These are phyloP conservation scores for Propsilocerus akamusi DNA, from an alignment of 1,140 invertebrate species.

Conservation along the genomic window DNA sequence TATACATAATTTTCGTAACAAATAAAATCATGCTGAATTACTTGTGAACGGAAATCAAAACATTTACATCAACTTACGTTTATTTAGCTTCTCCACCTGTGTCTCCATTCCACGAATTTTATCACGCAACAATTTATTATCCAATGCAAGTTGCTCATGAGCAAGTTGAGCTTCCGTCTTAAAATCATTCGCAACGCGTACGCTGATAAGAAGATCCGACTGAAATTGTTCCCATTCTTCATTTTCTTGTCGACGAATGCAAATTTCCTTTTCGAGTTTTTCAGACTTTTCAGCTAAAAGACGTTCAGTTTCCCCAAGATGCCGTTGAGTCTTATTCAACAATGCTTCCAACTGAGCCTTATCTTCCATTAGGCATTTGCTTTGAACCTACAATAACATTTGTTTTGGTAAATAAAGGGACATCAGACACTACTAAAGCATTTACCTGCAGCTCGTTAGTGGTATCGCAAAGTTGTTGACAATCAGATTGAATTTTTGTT, in stretches of 20 bases:
- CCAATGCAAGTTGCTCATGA: constrained; percentile 57
- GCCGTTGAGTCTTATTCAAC: constrained; percentile 44
- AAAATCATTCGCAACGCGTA: constrained; percentile 87
- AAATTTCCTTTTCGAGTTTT: constrained; percentile 36
- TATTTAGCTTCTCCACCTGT: constrained; percentile 52
- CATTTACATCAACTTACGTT: constrained; percentile 16
- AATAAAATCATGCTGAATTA: too few relatives aligned
- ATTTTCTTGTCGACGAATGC: constrained; percentile 37
- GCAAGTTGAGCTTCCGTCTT: constrained; percentile 73
- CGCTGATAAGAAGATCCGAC: constrained; percentile 77
- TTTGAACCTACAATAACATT: constrained; percentile 23
- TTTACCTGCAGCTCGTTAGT: constrained; percentile 48
- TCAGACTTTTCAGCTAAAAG: constrained; percentile 32
- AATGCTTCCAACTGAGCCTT: constrained; percentile 47
- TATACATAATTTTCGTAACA: neutral
- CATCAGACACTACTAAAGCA: neutral
- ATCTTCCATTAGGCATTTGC: constrained; percentile 57
- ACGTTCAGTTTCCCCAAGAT: constrained; percentile 36
- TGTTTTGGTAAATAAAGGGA: neutral
- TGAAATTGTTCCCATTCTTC: constrained; percentile 90
- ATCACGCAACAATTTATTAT: constrained; percentile 67
- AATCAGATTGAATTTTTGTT: constrained; percentile 41
- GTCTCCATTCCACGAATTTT: constrained; percentile 52
- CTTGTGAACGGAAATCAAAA: neutral
- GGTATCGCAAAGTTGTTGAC: constrained; percentile 52